Evolutionary conservation across 2,113 vertebrate species (phyloP), one percentile per base, ranked within the genome.

Genomic region (Ctenodactylus gundi): DNA sequence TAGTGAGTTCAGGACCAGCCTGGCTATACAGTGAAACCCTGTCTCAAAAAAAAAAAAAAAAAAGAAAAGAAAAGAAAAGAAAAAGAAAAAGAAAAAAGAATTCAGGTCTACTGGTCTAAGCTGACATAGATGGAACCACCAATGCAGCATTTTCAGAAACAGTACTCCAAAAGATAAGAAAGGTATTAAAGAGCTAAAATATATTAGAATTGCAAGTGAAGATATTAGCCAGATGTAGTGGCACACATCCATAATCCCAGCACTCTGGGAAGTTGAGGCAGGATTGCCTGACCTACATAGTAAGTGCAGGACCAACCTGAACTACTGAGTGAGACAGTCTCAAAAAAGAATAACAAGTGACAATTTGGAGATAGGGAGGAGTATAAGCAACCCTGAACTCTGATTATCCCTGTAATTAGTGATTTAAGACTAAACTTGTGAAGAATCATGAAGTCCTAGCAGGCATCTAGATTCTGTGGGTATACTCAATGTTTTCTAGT

Each of bases 61-160:
- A n/a, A n/a, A n/a, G n/a, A n/a, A n/a, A n/a, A n/a, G n/a, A n/a
- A n/a, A n/a, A n/a, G n/a, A n/a, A n/a, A n/a, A n/a, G n/a, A n/a
- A n/a, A n/a, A n/a, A n/a, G n/a, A n/a, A n/a, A n/a, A n/a, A n/a
- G n/a, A n/a, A n/a, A n/a, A n/a, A n/a, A n/a, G n/a, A n/a, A n/a
- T n/a, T n/a, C n/a, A n/a, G n/a, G n/a, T n/a, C n/a, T n/a, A n/a
- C n/a, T n/a, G n/a, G 6, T 85, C 73, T 76, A 44, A 77, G 34
- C 55, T 78, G 25, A 96, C 67, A 92, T n/a, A 25, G 60, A 60
- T 34, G 7, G 18, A 91, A 86, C n/a, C 39, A 86, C n/a, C 39
- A 85, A 88, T 91, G 62, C 41, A 91, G 49, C 39, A 76, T 51
- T 91, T 93, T 76, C 92, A 97, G 76, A 93, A 93, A 91, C 27